A percentile compares a stretch with the other conserved stretches of the same genome.
phyloP scores from a whole-genome alignment of 2,888 invertebrate species.

The Phalera bucephala region DNA sequence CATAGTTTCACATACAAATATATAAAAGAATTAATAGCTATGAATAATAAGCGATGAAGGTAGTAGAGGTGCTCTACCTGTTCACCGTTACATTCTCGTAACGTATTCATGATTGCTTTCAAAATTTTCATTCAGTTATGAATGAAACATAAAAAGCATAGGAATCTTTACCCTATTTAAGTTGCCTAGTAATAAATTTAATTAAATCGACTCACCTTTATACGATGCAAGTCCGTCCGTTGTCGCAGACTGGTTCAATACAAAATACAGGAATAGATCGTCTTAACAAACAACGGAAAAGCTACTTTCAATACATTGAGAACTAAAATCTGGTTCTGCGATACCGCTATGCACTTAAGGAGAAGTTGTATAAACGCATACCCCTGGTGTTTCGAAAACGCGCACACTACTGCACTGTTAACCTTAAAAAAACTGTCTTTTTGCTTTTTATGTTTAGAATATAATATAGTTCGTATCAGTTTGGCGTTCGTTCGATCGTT shows the following conservation, averaged over 20 bases:
- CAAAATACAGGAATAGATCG: conserved; percentile 20
- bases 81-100: not conserved
- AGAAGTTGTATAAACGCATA: conserved; percentile 36
- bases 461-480: conserved; percentile 52
- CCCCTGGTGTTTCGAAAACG: conserved; percentile 32
- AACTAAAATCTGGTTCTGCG: conserved; percentile 62
- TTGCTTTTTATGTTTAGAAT: conserved; percentile 32
- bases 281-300: conserved; percentile 49
- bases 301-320: conserved; percentile 49
- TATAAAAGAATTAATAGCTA: conserved; percentile 5
- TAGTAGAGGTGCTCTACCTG: not conserved
- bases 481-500: conserved; percentile 77
- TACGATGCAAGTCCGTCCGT: conserved; percentile 29
- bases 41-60: not conserved
- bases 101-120: not conserved
- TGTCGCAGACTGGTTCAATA: conserved; percentile 29
- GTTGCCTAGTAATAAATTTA: too few relatives aligned
- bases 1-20: conserved; percentile 12
- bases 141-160: not conserved
- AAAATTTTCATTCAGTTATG: not conserved
- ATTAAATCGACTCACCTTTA: conserved; percentile 36
- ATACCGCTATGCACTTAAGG: conserved; percentile 64
- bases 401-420: conserved; percentile 32
- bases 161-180: too few relatives aligned
- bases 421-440: conserved; percentile 29